Percentiles rank a stretch among this genome's conserved stretches.
Conservation (phyloP, 2,797 vertebrate species). For the Champsocephalus gunnari region DNA sequence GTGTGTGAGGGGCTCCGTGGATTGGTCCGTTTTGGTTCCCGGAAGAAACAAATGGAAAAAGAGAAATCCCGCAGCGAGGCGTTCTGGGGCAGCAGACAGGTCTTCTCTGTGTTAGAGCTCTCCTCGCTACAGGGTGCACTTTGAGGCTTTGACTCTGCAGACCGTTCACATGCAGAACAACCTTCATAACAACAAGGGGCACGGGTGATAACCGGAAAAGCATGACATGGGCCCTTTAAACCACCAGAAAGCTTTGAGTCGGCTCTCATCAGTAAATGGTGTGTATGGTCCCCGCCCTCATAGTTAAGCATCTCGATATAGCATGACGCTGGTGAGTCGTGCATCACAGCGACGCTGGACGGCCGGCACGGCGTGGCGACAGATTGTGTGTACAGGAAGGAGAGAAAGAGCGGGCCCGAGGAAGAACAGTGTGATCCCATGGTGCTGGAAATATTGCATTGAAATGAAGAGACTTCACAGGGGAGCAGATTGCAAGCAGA, state of each 20-base stretch:
- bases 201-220: no score
- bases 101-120: no score
- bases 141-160: no score
- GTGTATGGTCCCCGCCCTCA: background rate
- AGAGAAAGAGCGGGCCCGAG: constrained; percentile 47
- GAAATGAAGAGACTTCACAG: constrained; percentile 64
- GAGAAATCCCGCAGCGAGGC: no score
- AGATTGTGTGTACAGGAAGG: constrained; percentile 61
- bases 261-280: background rate
- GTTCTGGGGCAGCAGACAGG: no score
- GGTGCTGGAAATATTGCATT: constrained; percentile 55
- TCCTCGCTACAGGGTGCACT: no score
- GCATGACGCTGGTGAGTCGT: constrained; percentile 9
- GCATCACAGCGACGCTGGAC: background rate
- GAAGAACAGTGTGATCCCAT: constrained; percentile 49
- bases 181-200: no score
- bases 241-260: background rate
- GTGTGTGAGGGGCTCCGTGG: no score
- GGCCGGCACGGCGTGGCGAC: constrained; percentile 38
- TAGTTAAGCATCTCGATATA: constrained; percentile 4
- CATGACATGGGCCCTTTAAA: background rate
- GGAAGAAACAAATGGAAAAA: no score
- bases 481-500: constrained; percentile 65
- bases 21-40: no score
- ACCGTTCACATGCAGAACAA: no score